Base-by-base conservation (phyloP, 2,113 vertebrate genomes). In the Elephas maximus region DNA sequence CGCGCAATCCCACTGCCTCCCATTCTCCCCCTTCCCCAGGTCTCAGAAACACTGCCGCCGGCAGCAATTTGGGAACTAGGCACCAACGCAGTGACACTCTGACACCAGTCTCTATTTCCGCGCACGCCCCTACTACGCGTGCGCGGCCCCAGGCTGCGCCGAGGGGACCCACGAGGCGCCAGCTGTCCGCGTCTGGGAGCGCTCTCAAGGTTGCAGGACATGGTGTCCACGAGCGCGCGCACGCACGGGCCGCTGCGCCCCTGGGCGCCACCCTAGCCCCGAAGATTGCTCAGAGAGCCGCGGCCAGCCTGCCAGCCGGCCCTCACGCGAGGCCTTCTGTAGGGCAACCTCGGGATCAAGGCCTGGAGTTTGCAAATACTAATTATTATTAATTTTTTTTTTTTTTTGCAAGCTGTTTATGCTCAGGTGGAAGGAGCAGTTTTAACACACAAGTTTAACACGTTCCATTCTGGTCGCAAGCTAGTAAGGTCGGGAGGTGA, bases 221-320 rank as follows among this genome's bases (percentile, higher is more conserved):
- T n/a, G n/a, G 44, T 10, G 90, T 88, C 51, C 0, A 45, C 2
- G 0, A 71, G 37, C 44, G 83, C 91, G 90, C 92, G 23, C 74
- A 15, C 77, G 28, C 81, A 18, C 57, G 92, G 45, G 8, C 74
- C 12, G 9, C 21, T 6, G 73, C 10, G 37, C 24, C 45, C 51
- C 5, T 0, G 57, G n/a, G 95, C 65, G 11, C 7, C 14, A 24
- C 81, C 67, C 11, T 0, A 15, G 45, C 6, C 21, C 0, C 4
- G 0, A 6, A 1, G 2, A 8, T 1, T 0, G 8, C 44, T 11
- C 20, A 0, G 6, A 45, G 44, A 6, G 1, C 2, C 3, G 0
- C 3, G 3, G 28, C 24, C 3, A 2, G 28, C 24, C 0, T 0
- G 24, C 30, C 30, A 2, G 30, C 33, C 69, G 15, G 3, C 69